Evolutionary conservation across 2,797 vertebrate genomes (phyloP), one percentile per base, ranked within the genome.

Genomic region (Chaetophractus vellerosus): DNA sequence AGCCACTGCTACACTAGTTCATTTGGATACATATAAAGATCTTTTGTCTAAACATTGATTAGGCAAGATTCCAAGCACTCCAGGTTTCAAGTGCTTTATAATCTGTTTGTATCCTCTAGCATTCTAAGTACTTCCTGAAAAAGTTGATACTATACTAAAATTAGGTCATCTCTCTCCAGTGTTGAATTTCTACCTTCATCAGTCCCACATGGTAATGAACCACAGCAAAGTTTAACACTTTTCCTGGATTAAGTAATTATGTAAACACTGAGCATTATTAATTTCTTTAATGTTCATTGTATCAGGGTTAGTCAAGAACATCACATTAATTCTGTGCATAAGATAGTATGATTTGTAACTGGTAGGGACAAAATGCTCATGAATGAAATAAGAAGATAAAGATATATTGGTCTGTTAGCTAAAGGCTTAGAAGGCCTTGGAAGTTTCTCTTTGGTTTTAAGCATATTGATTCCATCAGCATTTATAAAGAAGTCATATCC

Each of bases 131-230:
- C 26, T 48, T 10, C 80, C 5, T 8, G 9, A 61, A 52, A 94
- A 93, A 69, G 50, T 75, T 93, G 26, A 50, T 68, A 69, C 23
- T 59, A 28, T 61, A 81, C 94, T 92, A 66, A 95, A 87, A 69
- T 74, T 59, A 87, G 24, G 0, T 94, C 33, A 88, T 52, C 16
- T 57, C n/a, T 52, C 16, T 57, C n/a, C n/a, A 94, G 90, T 64
- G 90, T 93, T 94, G 6, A n/a, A 23, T 91, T 86, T 90, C 33
- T 85, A 4, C 69, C 57, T 84, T 80, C 59, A 79, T 95, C 79
- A 94, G 48, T 57, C 26, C 18, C 23, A 28, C 6, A 33, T 59
- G 52, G 50, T 88, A 90, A 90, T 59, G 33, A n/a, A 64, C 26
- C 15, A 31, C 45, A 76, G n/a, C 50, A 96, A 91, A 88, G 68